Evolutionary conservation across 2,797 vertebrate species (phyloP).

Genomic region (Esox masquinongy): DNA sequence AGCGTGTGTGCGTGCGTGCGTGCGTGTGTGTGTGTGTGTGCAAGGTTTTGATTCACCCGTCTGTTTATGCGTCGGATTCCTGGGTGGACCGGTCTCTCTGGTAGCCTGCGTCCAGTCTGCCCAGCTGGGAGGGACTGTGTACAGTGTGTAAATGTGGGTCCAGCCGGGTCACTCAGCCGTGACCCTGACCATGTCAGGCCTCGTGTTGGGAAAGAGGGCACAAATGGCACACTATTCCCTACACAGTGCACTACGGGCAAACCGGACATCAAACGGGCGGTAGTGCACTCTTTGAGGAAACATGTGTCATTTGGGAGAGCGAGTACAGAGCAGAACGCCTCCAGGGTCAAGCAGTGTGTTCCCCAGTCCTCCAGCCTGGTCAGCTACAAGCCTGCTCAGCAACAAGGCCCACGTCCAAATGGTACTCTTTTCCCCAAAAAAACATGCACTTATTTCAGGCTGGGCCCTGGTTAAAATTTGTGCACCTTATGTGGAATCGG

Average conservation of each 20-base stretch:
- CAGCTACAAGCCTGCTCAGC: slow-evolving; percentile 61
- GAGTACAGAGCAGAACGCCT: slow-evolving; percentile 49
- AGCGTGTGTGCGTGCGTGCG: slow-evolving; percentile 30
- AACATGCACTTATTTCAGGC: too few species aligned
- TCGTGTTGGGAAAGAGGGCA: slow-evolving; percentile 54
- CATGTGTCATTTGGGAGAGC: background rate
- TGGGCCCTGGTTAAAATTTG: background rate
- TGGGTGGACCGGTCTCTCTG: slow-evolving; percentile 8
- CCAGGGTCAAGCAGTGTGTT: slow-evolving; percentile 71
- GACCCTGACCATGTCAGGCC: slow-evolving; percentile 70
- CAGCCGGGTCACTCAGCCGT: slow-evolving; percentile 71
- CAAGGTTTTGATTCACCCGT: slow-evolving; percentile 16
- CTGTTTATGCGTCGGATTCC: background rate
- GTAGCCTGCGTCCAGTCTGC: slow-evolving; percentile 60
- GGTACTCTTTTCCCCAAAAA: background rate
- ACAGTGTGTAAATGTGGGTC: slow-evolving; percentile 76
- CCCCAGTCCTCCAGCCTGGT: slow-evolving; percentile 54
- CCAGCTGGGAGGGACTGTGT: slow-evolving; percentile 56
- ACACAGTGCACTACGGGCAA: background rate
- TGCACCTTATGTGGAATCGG: background rate
- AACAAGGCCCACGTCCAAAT: slow-evolving; percentile 50
- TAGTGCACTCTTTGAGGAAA: background rate
- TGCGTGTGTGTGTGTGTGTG: slow-evolving; percentile 31
- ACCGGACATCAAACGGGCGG: background rate
- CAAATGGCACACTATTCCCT: background rate